Base-by-base conservation (phyloP, 2,888 invertebrate species). In the Blastobasis adustella region DNA sequence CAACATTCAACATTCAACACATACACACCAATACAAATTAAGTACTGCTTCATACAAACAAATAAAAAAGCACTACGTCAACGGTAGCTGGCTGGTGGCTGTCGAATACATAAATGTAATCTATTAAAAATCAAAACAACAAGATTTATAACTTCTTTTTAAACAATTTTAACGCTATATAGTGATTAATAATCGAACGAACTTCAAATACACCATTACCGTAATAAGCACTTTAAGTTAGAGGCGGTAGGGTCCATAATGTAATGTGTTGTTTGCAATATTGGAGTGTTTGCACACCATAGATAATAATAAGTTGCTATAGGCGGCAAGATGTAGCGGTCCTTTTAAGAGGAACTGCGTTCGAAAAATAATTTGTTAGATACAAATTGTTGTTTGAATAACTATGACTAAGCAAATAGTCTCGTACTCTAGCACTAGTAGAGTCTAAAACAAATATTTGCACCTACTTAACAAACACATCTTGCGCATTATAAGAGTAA, bases 101-200 rank as follows among this genome's bases (percentile, higher is more conserved):
- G 23, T 23, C 23, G 23, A 23, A 23, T 23, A 23, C 23, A 23
- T 23, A 23, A 23, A 23, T 3, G 23, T 23, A 23, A 23, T 23
- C 23, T 23, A 23, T 23, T 23, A 23, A 55, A 57, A 54, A 70
- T 72, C 70, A 70, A 63, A 67, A 67, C 66, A 69, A 61, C 58
- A 65, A 69, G 69, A 79, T 76, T 73, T 72, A 77, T 73, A 52
- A 53, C 54, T 56, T 65, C 68, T 72, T 72, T 70, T 68, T 23
- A 58, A 58, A 49, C 55, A 51, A 54, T 64, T 63, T 63, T 61
- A 66, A 65, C 63, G 56, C 59, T 56, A 62, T 63, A 63, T 62
- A 58, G 62, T 67, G 67, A 70, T 69, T 68, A 70, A 69, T 66
- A 54, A 58, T 54, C 56, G 52, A 50, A 54, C 58, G 46, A 38